Base-by-base conservation (phyloP, 2,888 invertebrate genomes). In the Pedicia rivosa region DNA sequence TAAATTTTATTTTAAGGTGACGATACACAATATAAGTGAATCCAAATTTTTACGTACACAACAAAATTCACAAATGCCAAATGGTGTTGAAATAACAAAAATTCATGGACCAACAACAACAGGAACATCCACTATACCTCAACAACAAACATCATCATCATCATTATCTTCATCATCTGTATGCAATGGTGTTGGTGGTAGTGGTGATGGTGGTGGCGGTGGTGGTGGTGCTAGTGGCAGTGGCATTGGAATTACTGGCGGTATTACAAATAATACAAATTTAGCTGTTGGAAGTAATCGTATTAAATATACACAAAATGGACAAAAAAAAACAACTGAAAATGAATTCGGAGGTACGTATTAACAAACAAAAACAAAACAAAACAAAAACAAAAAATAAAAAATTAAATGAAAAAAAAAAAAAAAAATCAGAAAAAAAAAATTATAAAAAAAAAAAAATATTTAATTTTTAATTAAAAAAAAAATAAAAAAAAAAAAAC, bases 21-120 rank as follows among this genome's bases (percentile, higher is more conserved):
- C 61, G 40, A 61, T 61, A 43, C 61, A 61, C 40, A 60, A 59
- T 46, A 53, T 60, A 24, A 58, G 54, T 47, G 62, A 61, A 45
- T 57, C 60, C 24, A 61, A 60, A 50, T 61, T 57, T 39, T 46
- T 50, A 35, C 53, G 56, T 42, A 49, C 52, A 36, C 46, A 53
- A 25, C 20, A 32, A 15, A 20, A 33, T 32, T 53, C 57, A 20
- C 53, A 57, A 14, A 50, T 54, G 19, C 47, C 57, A 15, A 59
- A 61, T 46, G 58, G 56, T 36, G 59, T 61, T 19, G 61, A 61
- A 49, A 60, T 60, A 38, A 58, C 61, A 27, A 35, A 35, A 26
- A 35, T 35, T 35, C 35, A 35, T 13, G 35, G 25, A 25, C 20
- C 35, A 35, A 20, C 33, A 14, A 24, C 33, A 22, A 22, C 15